These are phyloP conservation scores for Zaprionus inermis DNA, from an alignment of 1,140 invertebrate genomes.

Conservation along the genomic window DNA sequence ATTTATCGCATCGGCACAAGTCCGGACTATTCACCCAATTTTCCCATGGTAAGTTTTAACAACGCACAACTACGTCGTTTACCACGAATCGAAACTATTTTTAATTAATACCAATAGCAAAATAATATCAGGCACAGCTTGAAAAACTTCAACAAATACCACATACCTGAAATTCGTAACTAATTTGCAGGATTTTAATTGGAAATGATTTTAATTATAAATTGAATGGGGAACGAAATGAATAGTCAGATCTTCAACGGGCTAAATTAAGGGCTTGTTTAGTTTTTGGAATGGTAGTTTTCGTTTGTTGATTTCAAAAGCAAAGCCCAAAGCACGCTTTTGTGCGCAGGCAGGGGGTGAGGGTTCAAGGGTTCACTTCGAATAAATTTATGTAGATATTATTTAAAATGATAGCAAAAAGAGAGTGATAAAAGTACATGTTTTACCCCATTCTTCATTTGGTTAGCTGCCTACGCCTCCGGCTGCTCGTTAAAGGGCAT, in stretches of 20 bases:
- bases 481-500: constrained; percentile 3
- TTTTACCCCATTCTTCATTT: neutral
- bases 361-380: neutral
- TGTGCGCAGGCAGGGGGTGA: neutral
- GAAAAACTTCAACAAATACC: neutral
- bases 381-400: neutral
- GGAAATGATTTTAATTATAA: constrained; percentile 18
- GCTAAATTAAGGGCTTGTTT: constrained; percentile 22
- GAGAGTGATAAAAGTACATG: neutral
- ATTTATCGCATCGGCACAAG: constrained; percentile 74
- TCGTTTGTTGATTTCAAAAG: neutral
- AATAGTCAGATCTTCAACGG: neutral
- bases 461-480: neutral
- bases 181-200: constrained; percentile 19
- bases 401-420: neutral
- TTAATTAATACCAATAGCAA: neutral
- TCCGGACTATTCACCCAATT: constrained; percentile 59
- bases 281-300: constrained; percentile 12
- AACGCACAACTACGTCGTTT: too few species aligned
- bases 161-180: neutral
- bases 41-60: constrained; percentile 75
- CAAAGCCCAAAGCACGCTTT: neutral
- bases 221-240: neutral
- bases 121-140: neutral
- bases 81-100: neutral